Evolutionary conservation across 1,140 invertebrate genomes (phyloP).

Genomic region (Calycopis cecrops): DNA sequence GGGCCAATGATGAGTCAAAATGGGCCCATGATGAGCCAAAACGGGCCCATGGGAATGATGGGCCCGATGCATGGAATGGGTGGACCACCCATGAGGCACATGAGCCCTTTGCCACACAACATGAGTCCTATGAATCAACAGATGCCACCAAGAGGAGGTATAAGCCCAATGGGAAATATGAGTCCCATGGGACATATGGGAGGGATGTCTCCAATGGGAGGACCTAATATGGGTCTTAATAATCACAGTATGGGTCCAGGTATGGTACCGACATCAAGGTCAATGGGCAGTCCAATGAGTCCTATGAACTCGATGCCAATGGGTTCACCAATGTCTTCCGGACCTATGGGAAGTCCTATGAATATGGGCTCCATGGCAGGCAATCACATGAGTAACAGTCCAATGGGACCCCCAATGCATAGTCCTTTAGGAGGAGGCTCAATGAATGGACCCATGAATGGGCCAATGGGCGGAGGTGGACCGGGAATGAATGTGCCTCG

Average conservation of each 20-base stretch:
- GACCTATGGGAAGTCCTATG: constrained; percentile 83
- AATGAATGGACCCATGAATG: constrained; percentile 74
- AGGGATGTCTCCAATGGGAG: constrained; percentile 74
- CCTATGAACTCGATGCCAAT: constrained; percentile 85
- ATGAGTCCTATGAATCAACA: constrained; percentile 83
- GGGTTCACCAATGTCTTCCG: constrained; percentile 82
- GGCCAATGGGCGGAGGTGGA: constrained; percentile 71
- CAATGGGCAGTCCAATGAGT: constrained; percentile 79
- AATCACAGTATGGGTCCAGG: constrained; percentile 73
- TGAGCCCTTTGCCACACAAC: constrained; percentile 79
- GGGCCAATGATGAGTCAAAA: constrained; percentile 79
- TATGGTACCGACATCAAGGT: constrained; percentile 74
- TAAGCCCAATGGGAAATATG: constrained; percentile 82
- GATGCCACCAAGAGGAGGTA: constrained; percentile 77
- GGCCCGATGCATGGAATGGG: constrained; percentile 79
- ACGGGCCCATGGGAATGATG: constrained; percentile 77
- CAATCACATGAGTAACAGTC: constrained; percentile 79
- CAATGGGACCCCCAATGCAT: constrained; percentile 78
- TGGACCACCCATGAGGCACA: constrained; percentile 81
- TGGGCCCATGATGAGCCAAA: constrained; percentile 74
- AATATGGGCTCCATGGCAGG: constrained; percentile 76
- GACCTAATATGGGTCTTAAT: constrained; percentile 72
- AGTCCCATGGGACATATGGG: constrained; percentile 77
- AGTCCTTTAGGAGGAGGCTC: constrained; percentile 70
- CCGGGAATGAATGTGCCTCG: constrained; percentile 73